Conservation (phyloP, 2,888 invertebrate genomes). For the Harmothoe impar region DNA sequence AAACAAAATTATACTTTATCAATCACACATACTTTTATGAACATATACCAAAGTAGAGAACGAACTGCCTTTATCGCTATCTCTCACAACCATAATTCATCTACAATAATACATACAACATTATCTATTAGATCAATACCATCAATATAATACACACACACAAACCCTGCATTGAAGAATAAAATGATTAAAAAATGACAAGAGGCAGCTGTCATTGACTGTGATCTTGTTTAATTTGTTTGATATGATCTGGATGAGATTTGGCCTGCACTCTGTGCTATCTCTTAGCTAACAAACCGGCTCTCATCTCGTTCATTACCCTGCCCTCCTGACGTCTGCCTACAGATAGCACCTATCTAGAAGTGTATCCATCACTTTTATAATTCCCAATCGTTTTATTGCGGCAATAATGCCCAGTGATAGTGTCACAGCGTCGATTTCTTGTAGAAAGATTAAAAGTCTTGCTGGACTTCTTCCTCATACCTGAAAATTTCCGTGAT, state of each 20-base stretch:
- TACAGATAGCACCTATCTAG: conserved; percentile 33
- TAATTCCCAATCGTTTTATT: conserved; percentile 22
- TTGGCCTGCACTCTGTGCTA: not conserved
- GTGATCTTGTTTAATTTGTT: conserved; percentile 35
- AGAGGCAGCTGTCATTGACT: conserved; percentile 10
- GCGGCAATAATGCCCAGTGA: conserved; percentile 6
- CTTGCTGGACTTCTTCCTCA: not conserved
- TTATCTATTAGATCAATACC: no score
- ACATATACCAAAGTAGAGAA: no score
- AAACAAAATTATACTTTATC: no score
- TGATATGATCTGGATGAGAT: conserved; percentile 2
- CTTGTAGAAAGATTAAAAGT: conserved; percentile 11
- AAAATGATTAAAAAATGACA: not conserved
- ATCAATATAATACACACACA: not conserved
- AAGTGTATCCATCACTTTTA: conserved; percentile 19
- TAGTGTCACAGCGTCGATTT: not conserved
- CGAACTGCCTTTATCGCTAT: no score
- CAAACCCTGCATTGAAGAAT: not conserved
- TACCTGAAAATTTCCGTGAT: no score
- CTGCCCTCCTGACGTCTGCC: not conserved
- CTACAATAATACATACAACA: no score
- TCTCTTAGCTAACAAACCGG: not conserved
- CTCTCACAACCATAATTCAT: no score
- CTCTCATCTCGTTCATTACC: not conserved
- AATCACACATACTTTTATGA: no score